Evolutionary conservation across 2,888 invertebrate genomes (phyloP).

Genomic region (Metacarcinus magister): DNA sequence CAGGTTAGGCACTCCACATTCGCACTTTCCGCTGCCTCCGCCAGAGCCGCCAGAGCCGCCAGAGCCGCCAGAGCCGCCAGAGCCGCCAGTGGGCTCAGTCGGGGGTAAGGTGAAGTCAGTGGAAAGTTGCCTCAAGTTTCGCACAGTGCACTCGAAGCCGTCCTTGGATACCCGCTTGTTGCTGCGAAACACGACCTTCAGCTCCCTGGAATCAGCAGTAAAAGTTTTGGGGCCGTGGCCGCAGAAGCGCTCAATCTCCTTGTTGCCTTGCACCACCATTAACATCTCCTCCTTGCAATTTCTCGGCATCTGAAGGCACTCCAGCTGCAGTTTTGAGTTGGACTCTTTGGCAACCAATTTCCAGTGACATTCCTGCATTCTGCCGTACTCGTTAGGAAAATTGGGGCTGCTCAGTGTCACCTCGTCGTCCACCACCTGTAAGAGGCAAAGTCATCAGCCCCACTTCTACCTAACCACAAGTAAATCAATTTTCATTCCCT

Average conservation of each 20-base stretch:
- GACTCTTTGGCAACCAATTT: not conserved
- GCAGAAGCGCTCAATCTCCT: not conserved
- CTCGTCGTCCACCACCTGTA: not conserved
- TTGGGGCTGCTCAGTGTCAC: conserved; percentile 27
- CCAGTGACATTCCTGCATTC: conserved; percentile 15
- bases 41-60: not conserved
- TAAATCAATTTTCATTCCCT: not conserved
- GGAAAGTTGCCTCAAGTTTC: not conserved
- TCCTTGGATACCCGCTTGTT: not conserved
- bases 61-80: too few relatives aligned
- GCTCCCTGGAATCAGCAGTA: conserved; percentile 23
- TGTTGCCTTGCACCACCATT: not conserved
- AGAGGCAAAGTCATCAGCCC: not conserved
- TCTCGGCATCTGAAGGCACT: not conserved
- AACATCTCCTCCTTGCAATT: conserved; percentile 46
- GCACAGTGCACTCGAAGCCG: conserved; percentile 62
- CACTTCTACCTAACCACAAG: not conserved
- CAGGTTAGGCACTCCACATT: conserved; percentile 66
- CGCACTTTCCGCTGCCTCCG: conserved; percentile 12
- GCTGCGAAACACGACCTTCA: not conserved
- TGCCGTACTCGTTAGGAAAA: conserved; percentile 41
- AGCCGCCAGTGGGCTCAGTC: not conserved
- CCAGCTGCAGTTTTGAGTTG: not conserved
- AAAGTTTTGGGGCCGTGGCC: conserved; percentile 21
- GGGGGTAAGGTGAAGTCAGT: not conserved